Evolutionary conservation across 2,113 vertebrate genomes (phyloP), one percentile per base, ranked within the genome.

Genomic region (Lepus americanus): DNA sequence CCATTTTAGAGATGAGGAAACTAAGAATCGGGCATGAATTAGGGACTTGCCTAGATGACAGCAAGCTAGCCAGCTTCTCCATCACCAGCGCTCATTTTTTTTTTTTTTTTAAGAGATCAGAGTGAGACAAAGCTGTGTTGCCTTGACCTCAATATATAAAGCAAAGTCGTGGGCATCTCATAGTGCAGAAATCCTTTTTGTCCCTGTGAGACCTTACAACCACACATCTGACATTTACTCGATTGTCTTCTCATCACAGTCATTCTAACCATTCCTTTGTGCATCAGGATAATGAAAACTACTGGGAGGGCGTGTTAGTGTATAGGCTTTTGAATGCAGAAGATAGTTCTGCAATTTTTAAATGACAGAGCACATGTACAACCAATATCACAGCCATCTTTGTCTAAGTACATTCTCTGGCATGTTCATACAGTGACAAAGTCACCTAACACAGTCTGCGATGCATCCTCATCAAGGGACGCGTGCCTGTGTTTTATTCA

Each of bases 231-330:
- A 85, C 19, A 1, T 67, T 44, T 25, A 44, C 1, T 84, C 61
- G 5, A 33, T 76, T 70, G 89, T 53, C 36, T 87, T 95, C 66
- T 89, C 23, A 33, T 89, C 82, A 77, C 25, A 92, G 67, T 83
- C 27, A 53, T 63, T 82, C 64, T 73, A 67, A 33, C 1, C 22
- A 66, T 33, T 5, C 5, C 5, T 83, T 78, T 31, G 0, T 29
- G 2, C 3, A 33, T 31, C 49, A 64, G 10, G 16, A 31, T 53
- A 69, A 79, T 88, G 22, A 67, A 55, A 81, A 74, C 3, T 51
- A 33, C 85, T 64, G 78, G 31, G 80, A 88, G 55, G 16, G 25
- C 1, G 6, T 87, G 80, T 55, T 17, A 64, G 1, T 19, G 2
- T 4, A 0, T 12, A 29, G 9, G 16, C 25, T 51, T 9, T 90